Conservation (phyloP, 2,888 invertebrate species). For the Sinhomidia bicolor region DNA sequence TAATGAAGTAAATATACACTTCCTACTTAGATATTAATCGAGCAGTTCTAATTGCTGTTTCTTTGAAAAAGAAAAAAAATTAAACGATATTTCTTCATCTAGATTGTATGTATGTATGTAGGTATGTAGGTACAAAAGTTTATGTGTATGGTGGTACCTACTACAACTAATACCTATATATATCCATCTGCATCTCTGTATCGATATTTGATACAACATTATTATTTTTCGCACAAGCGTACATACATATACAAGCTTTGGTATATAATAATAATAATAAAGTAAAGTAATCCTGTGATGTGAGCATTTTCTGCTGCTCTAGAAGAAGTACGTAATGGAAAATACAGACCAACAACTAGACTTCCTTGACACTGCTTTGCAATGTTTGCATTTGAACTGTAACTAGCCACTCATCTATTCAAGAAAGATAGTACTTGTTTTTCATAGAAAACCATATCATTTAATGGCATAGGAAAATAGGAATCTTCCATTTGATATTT, state of each 20-base stretch:
- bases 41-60: background rate
- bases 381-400: too few species aligned
- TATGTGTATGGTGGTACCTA: too few species aligned
- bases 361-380: conserved; percentile 62
- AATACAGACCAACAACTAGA: conserved; percentile 27
- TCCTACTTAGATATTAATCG: conserved; percentile 21
- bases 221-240: background rate
- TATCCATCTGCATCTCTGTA: background rate
- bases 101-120: background rate
- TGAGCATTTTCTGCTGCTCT: background rate
- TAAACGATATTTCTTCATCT: background rate
- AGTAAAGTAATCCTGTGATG: background rate
- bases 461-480: background rate
- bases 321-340: background rate
- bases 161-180: background rate
- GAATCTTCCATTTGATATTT: conserved; percentile 3
- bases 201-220: background rate
- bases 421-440: background rate
- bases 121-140: background rate
- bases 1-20: conserved; percentile 8
- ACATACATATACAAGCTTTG: background rate
- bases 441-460: background rate
- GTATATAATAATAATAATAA: too few species aligned
- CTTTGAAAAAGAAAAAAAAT: background rate
- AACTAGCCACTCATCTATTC: background rate